Evolutionary conservation across 2,797 vertebrate genomes (phyloP), one percentile per base, ranked within the genome.

Genomic region (Pangasius mekongensis): DNA sequence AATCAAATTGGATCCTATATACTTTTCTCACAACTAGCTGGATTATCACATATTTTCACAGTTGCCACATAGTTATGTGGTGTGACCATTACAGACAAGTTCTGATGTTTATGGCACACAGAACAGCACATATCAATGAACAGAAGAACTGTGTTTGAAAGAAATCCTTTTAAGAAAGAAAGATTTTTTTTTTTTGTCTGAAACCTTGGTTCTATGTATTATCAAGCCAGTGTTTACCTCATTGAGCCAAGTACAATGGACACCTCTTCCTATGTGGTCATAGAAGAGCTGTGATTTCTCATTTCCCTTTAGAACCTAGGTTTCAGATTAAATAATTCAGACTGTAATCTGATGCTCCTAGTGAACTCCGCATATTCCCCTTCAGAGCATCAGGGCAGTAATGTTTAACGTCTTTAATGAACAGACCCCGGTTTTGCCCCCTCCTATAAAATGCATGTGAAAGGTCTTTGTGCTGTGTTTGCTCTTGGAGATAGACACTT

Each of bases 401-500:
- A 2, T 3, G 3, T 43, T 64, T 89, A 54, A 76, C 6, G 18
- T 16, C 30, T 30, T 74, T 39, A 83, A 76, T 58, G 78, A 86
- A 76, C 30, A 47, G 18, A 33, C 81, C 30, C 64, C 10, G 1
- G 73, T 80, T 77, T 66, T 71, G 7, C 83, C 13, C 56, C 20
- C 30, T 60, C 54, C 54, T 39, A 36, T 81, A 81, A 81, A 49
- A 66, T 83, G 24, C 24, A 83, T 83, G 66, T 67, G 16, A 90
- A 82, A 76, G 83, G 47, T 71, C 73, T 66, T 74, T 78, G 24
- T 67, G 20, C 52, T 74, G n/a, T 78, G 62, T 83, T 84, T 78
- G 74, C 86, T 84, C 82, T 87, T 86, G n/a, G 86, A 89, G 87
- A 89, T 77, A 91, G 85, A 85, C 84, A 86, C 87, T 84, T 88